A percentile compares a stretch with the other conserved stretches of the same genome.
Evolutionary conservation across 2,888 invertebrate species (phyloP).

Genomic region (Globia sparganii): DNA sequence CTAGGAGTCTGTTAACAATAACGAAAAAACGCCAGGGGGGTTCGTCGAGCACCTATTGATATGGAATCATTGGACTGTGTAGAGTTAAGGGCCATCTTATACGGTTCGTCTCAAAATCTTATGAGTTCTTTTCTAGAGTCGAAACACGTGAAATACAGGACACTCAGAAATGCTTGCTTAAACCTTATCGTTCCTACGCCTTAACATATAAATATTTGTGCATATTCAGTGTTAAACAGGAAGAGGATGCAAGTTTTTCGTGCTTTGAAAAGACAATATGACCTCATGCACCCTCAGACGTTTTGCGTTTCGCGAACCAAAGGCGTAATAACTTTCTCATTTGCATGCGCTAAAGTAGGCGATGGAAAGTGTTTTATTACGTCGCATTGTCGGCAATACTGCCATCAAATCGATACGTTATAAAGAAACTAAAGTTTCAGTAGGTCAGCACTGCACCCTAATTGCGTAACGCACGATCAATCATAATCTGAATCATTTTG

Average conservation of each 20-base stretch:
- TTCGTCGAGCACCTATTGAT: conserved; percentile 28
- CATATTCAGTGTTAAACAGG: neutral
- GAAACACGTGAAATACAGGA: conserved; percentile 11
- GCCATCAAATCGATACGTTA: conserved; percentile 2
- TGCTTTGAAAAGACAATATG: neutral
- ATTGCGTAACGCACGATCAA: no score
- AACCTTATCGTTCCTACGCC: neutral
- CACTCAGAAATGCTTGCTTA: neutral
- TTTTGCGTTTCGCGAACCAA: conserved; percentile 33
- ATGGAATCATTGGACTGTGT: conserved; percentile 48
- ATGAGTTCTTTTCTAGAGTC: conserved; percentile 14
- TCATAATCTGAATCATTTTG: no score
- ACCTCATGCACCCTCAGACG: neutral
- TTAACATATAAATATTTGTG: neutral
- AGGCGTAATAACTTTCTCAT: conserved; percentile 57
- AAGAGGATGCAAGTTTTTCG: neutral
- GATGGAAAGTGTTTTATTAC: conserved; percentile 49
- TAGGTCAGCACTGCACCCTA: no score
- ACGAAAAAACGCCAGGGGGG: neutral
- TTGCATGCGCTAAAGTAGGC: conserved; percentile 56
- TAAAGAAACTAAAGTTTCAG: conserved; percentile 5
- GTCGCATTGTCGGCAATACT: conserved; percentile 40
- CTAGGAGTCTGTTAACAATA: neutral
- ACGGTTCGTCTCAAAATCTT: conserved; percentile 7
- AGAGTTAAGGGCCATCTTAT: conserved; percentile 3